phyloP scores from a whole-genome alignment of 2,797 vertebrate genomes.

The Galaxias olidus region DNA sequence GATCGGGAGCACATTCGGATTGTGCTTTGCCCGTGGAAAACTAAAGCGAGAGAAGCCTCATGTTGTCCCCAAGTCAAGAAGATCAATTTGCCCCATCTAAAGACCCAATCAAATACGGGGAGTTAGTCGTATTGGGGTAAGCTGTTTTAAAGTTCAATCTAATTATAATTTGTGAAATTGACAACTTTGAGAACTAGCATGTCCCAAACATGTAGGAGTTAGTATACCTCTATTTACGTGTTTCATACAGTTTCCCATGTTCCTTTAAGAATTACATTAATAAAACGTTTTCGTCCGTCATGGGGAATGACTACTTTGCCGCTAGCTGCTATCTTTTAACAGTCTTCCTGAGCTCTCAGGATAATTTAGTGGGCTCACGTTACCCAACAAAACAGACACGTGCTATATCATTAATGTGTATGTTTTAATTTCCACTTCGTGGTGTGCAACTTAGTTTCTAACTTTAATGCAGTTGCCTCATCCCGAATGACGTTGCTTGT shows the following conservation, averaged over 20 bases:
- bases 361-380: conserved; percentile 63
- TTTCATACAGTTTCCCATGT: not conserved
- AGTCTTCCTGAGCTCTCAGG: conserved; percentile 20
- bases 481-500: too few species aligned
- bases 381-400: conserved; percentile 67
- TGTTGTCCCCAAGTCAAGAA: conserved; percentile 93
- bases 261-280: not conserved
- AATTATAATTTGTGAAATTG: not conserved
- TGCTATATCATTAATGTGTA: conserved; percentile 51
- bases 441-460: not conserved
- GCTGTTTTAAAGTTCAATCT: conserved; percentile 43
- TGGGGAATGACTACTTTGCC: conserved; percentile 34
- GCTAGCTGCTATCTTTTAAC: conserved; percentile 22
- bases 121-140: conserved; percentile 95
- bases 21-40: conserved; percentile 51
- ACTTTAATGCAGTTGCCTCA: not conserved
- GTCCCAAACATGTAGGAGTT: not conserved
- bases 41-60: conserved; percentile 73
- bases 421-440: conserved; percentile 22
- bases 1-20: conserved; percentile 23
- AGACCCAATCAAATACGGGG: conserved; percentile 94
- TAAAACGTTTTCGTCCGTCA: not conserved
- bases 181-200: not conserved
- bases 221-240: not conserved
- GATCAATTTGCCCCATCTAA: conserved; percentile 90